phyloP scores from a whole-genome alignment of 2,113 vertebrate species.

The Probosciger aterrimus region DNA sequence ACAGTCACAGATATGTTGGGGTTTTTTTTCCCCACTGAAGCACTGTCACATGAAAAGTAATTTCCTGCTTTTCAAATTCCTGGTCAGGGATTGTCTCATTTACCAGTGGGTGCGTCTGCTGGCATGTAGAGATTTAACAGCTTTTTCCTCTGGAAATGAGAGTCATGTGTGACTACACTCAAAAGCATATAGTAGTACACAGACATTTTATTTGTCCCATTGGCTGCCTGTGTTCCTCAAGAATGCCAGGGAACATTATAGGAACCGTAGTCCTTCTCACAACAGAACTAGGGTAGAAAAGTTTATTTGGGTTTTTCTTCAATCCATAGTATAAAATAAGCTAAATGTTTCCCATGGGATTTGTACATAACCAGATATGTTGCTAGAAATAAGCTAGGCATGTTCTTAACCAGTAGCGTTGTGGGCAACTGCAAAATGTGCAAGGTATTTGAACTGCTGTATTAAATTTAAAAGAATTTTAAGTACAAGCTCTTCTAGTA shows the following conservation, averaged over 20 bases:
- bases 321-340: background rate
- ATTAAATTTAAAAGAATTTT: background rate
- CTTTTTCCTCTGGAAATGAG: background rate
- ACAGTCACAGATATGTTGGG: accelerated
- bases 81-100: background rate
- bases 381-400: background rate
- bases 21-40: background rate
- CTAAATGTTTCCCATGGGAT: background rate
- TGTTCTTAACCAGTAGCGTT: background rate
- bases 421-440: background rate
- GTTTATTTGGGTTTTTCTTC: background rate
- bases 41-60: background rate
- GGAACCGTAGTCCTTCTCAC: background rate
- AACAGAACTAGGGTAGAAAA: background rate
- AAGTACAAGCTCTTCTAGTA: background rate
- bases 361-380: background rate
- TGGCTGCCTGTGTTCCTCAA: background rate
- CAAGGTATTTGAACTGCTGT: background rate
- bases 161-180: background rate
- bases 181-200: background rate
- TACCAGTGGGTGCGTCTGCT: background rate
- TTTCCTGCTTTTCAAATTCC: background rate
- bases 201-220: background rate
- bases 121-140: background rate
- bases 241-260: background rate